phyloP scores from a whole-genome alignment of 2,113 vertebrate genomes.

The Calypte anna region DNA sequence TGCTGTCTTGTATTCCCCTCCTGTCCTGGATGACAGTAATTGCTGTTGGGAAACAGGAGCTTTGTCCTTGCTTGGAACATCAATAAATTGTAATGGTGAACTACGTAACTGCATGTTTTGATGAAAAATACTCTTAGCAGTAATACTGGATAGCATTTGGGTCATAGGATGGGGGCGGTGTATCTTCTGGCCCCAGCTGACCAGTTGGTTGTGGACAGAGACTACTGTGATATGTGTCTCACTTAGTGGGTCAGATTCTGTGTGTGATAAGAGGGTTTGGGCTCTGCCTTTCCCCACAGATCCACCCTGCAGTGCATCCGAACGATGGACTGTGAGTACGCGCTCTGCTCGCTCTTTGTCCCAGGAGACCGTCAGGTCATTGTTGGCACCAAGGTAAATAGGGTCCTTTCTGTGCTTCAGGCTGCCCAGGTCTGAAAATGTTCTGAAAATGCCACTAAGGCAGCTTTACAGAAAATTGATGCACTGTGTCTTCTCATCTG shows the following conservation, averaged over 20 bases:
- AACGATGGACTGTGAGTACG: slow-evolving; percentile 93
- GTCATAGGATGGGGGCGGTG: neutral
- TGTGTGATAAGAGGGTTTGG: neutral
- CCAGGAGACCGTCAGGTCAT: slow-evolving; percentile 94
- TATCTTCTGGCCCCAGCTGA: neutral
- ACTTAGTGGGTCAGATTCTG: neutral
- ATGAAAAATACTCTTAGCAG: neutral
- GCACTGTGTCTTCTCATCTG: neutral
- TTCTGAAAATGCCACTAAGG: neutral
- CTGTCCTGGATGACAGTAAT: neutral
- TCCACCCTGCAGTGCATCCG: slow-evolving; percentile 94
- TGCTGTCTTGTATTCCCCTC: accelerated
- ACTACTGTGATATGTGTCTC: neutral
- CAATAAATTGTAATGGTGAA: neutral
- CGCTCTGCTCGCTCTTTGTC: slow-evolving; percentile 92
- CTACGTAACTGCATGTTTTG: neutral
- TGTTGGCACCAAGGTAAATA: slow-evolving; percentile 90
- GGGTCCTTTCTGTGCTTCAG: neutral
- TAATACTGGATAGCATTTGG: neutral
- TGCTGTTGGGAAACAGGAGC: neutral
- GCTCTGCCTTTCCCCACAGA: slow-evolving; percentile 67
- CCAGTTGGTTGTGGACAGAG: neutral
- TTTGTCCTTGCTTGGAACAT: neutral
- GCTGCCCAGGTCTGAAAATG: neutral
- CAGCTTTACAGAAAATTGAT: neutral